Conservation (phyloP, 2,113 vertebrate species). For the Clarias gariepinus region DNA sequence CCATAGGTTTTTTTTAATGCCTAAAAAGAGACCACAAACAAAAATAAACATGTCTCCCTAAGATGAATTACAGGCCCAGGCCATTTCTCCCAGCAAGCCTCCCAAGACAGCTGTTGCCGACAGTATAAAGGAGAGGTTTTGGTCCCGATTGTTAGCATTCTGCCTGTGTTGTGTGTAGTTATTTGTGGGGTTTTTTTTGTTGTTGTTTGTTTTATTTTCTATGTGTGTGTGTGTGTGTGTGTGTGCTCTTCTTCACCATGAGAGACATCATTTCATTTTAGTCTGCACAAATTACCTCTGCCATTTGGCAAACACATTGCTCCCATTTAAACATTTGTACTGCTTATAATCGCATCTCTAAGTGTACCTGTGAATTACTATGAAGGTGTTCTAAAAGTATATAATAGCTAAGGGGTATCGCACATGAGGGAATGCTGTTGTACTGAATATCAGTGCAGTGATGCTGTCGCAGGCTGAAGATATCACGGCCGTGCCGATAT, state of each 20-base stretch:
- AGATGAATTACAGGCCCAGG: conserved; percentile 54
- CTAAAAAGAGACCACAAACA: conserved; percentile 46
- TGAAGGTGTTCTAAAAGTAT: neutral
- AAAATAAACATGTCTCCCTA: conserved; percentile 55
- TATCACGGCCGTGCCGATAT: too few species aligned
- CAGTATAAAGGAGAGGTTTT: conserved; percentile 43
- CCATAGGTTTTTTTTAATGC: conserved; percentile 28
- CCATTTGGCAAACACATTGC: neutral
- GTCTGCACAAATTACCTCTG: neutral
- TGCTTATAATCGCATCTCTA: conserved; percentile 12
- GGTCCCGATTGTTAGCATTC: conserved; percentile 39
- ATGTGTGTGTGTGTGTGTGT: neutral
- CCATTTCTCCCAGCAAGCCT: conserved; percentile 46
- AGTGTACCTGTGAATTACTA: neutral
- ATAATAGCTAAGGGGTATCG: neutral
- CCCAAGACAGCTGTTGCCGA: conserved; percentile 35
- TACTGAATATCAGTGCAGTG: too few species aligned
- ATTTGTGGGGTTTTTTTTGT: conserved; percentile 4
- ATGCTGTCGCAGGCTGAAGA: too few species aligned
- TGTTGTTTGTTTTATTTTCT: neutral
- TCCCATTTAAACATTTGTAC: neutral
- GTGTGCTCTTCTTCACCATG: conserved; percentile 8
- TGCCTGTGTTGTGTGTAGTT: conserved; percentile 36
- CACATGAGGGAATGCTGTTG: too few species aligned
- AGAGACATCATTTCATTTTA: conserved; percentile 38